These are phyloP conservation scores for Pristionchus arcanus DNA, from an alignment of 2,888 invertebrate species.

Conservation along the genomic window DNA sequence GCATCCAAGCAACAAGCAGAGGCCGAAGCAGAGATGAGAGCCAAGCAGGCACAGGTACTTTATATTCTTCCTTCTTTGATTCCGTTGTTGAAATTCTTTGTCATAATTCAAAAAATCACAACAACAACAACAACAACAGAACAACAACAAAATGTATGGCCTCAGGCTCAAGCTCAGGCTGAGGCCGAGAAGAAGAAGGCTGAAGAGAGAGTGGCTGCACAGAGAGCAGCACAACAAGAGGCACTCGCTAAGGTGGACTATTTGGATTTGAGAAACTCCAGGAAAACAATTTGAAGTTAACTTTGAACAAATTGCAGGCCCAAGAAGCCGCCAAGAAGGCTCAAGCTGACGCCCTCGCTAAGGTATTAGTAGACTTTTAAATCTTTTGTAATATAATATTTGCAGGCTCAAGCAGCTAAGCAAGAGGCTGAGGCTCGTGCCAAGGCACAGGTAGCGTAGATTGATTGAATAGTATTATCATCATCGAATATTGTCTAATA, in stretches of 20 bases:
- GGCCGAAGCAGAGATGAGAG: constrained; percentile 53
- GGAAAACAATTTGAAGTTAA: background rate
- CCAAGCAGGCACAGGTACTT: constrained; percentile 49
- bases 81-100: no score
- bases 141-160: background rate
- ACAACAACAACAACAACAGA: no score
- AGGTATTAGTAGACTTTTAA: background rate
- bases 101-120: no score
- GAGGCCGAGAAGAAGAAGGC: constrained; percentile 53
- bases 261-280: background rate
- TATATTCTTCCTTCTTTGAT: background rate
- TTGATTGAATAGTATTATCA: background rate
- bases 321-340: constrained; percentile 56
- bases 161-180: constrained; percentile 50
- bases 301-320: constrained; percentile 19
- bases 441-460: constrained; percentile 51
- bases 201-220: constrained; percentile 52
- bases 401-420: constrained; percentile 55
- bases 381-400: background rate
- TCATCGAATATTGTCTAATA: background rate
- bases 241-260: constrained; percentile 49
- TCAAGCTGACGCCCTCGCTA: constrained; percentile 55
- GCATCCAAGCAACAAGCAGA: constrained; percentile 31
- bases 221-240: constrained; percentile 52
- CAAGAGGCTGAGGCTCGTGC: constrained; percentile 50